Evolutionary conservation across 2,888 invertebrate species (phyloP).

Genomic region (Stenichneumon culpator): DNA sequence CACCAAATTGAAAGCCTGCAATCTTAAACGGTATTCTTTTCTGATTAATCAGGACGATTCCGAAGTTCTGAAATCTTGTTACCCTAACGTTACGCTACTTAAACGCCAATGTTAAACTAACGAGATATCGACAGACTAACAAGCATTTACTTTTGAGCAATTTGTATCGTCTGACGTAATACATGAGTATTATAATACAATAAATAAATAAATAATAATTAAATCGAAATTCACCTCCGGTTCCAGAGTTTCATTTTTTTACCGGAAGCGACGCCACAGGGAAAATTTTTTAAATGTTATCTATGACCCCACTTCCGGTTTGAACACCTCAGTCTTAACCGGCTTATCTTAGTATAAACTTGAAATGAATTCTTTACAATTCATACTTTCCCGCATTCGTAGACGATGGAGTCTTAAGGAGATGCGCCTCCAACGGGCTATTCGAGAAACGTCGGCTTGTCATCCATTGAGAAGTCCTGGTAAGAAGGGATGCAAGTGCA

Average conservation of each 20-base stretch:
- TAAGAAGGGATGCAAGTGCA: slow-evolving; percentile 65
- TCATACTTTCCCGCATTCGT: slow-evolving; percentile 36
- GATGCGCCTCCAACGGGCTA: slow-evolving; percentile 63
- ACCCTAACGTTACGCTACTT: too few relatives aligned
- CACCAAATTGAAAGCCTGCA: not conserved
- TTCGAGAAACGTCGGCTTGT: slow-evolving; percentile 57
- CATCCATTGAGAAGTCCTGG: slow-evolving; percentile 57
- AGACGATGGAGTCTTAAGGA: slow-evolving; percentile 16
- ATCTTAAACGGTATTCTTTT: not conserved
- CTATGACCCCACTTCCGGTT: not conserved
- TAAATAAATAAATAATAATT: not conserved
- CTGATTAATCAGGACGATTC: not conserved
- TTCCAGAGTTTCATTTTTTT: not conserved
- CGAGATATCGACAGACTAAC: not conserved
- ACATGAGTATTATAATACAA: not conserved
- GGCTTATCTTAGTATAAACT: not conserved
- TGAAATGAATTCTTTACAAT: not conserved
- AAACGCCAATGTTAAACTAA: not conserved
- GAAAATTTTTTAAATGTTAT: not conserved
- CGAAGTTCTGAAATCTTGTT: too few relatives aligned
- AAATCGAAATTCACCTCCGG: not conserved
- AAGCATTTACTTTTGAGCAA: not conserved
- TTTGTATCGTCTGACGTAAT: not conserved
- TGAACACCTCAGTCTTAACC: not conserved
- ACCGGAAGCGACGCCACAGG: not conserved